Evolutionary conservation across 2,888 invertebrate species (phyloP).

Genomic region (Brachypalpus laphriformis): DNA sequence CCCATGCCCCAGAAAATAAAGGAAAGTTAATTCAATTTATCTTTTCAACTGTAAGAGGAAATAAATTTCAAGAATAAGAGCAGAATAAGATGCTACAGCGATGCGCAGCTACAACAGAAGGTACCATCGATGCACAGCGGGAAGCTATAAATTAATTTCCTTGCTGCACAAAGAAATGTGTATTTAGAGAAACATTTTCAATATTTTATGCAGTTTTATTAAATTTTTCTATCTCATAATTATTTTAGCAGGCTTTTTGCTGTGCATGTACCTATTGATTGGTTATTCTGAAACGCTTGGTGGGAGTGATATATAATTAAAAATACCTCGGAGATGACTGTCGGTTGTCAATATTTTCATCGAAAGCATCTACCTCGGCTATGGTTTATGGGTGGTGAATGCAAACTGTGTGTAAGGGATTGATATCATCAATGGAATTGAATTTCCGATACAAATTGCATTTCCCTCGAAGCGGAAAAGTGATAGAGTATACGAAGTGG

Average conservation of each 20-base stretch:
- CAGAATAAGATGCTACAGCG: constrained; percentile 21
- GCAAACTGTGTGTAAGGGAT: constrained; percentile 30
- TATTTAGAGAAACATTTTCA: not conserved
- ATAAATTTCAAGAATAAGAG: constrained; percentile 33
- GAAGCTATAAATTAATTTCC: constrained; percentile 38
- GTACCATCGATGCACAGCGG: not conserved
- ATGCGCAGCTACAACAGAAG: not conserved
- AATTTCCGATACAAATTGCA: constrained; percentile 55
- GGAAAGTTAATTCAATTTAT: constrained; percentile 56
- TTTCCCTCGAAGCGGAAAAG: constrained; percentile 36
- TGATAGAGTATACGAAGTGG: not conserved
- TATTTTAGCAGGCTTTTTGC: not conserved
- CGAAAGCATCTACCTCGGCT: not conserved
- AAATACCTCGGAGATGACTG: constrained; percentile 3
- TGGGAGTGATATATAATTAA: constrained; percentile 1
- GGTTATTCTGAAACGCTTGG: not conserved
- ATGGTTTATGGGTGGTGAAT: not conserved
- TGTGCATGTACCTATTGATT: not conserved
- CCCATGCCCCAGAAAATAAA: not conserved
- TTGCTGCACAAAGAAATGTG: constrained; percentile 3
- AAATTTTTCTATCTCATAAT: not conserved
- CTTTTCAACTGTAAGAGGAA: constrained; percentile 39
- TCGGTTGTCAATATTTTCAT: not conserved
- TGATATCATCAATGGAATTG: constrained; percentile 48
- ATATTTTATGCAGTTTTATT: not conserved